A percentile compares a stretch with the other conserved stretches of the same genome.
Evolutionary conservation across 2,888 invertebrate species (phyloP).

Genomic region (Physocephala rufipes): DNA sequence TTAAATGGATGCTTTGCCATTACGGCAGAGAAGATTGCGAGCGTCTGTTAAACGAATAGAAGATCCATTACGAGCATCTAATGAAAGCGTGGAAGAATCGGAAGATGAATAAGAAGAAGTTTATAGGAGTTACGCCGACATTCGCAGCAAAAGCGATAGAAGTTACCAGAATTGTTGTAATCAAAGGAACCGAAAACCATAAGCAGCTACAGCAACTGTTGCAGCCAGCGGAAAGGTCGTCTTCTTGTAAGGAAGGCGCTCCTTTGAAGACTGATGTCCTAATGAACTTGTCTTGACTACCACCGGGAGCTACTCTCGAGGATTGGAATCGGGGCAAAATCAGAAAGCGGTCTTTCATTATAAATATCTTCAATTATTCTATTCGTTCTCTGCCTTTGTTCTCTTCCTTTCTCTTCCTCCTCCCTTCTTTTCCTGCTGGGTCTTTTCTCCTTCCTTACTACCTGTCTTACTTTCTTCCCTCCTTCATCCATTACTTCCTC

Average conservation of each 20-base stretch:
- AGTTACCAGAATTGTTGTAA: background rate
- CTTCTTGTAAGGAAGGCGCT: constrained; percentile 27
- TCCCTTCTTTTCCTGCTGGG: too few species aligned
- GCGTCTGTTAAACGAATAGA: background rate
- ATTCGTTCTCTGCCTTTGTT: too few species aligned
- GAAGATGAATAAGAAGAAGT: too few species aligned
- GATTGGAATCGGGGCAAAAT: background rate
- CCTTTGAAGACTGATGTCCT: constrained; percentile 41
- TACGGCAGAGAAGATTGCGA: background rate
- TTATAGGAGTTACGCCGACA: background rate
- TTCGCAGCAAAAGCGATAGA: background rate
- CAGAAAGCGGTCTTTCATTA: too few species aligned
- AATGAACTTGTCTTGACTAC: constrained; percentile 35
- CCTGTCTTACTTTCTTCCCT: too few species aligned
- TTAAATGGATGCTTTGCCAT: background rate
- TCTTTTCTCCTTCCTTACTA: too few species aligned
- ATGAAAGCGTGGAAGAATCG: background rate
- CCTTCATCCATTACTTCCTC: too few species aligned
- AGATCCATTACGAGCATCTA: background rate
- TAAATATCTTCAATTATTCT: too few species aligned
- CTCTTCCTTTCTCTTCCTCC: too few species aligned
- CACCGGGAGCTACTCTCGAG: background rate
- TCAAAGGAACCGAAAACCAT: background rate
- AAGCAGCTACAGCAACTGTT: background rate
- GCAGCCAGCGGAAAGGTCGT: background rate